Conservation (phyloP, 1,140 invertebrate species). For the Drosophila biarmipes region DNA sequence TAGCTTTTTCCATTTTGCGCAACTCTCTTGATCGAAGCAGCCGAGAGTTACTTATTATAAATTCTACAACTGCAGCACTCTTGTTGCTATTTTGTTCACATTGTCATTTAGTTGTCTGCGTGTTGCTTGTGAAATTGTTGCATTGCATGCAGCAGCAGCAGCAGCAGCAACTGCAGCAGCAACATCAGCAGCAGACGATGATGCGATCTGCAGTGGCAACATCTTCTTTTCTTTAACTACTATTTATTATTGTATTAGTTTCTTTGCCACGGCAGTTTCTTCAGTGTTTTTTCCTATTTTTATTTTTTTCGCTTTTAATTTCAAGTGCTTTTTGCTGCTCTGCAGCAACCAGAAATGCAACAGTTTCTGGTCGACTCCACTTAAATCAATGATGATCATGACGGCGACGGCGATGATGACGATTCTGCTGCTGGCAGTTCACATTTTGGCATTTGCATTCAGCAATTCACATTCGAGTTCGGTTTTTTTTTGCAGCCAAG, state of each 20-base stretch:
- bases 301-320: constrained; percentile 47
- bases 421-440: constrained; percentile 60
- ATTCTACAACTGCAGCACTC: constrained; percentile 44
- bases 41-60: constrained; percentile 68
- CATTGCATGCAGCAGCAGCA: constrained; percentile 61
- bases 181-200: constrained; percentile 10
- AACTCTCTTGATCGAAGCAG: constrained; percentile 54
- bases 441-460: constrained; percentile 80
- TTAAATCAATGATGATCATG: constrained; percentile 72
- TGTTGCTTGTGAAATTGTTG: constrained; percentile 80
- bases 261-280: constrained; percentile 58
- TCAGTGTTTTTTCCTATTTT: constrained; percentile 26
- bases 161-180: constrained; percentile 32
- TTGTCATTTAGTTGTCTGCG: constrained; percentile 81
- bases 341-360: constrained; percentile 63
- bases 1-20: constrained; percentile 45
- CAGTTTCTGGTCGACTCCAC: constrained; percentile 65
- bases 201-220: constrained; percentile 66
- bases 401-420: constrained; percentile 32
- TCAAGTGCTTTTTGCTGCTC: constrained; percentile 48
- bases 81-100: constrained; percentile 75
- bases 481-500: constrained; percentile 27
- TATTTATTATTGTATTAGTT: constrained; percentile 54
- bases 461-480: constrained; percentile 38
- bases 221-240: constrained; percentile 75